Percentiles rank a stretch among this genome's conserved stretches.
These are phyloP conservation scores for Smutsia temminckii DNA, from an alignment of 2,797 vertebrate species.

Conservation along the genomic window DNA sequence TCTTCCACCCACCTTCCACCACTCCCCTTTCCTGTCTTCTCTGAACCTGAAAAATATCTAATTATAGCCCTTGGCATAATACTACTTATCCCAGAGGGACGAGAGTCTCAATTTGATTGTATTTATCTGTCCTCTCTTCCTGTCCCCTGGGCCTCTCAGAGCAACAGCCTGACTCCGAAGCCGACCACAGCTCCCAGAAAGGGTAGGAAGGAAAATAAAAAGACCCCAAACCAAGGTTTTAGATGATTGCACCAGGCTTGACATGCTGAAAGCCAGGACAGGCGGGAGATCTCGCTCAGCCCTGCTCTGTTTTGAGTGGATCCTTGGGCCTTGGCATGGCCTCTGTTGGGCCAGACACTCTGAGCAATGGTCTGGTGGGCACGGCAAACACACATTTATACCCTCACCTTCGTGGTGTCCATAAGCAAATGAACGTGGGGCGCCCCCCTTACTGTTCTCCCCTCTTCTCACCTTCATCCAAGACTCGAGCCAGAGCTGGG, in stretches of 20 bases:
- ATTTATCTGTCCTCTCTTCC: background rate
- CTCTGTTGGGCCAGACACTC: background rate
- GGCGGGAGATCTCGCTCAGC: background rate
- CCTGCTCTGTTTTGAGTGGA: too few species aligned
- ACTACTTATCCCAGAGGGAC: rapidly evolving
- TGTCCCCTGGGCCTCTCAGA: background rate
- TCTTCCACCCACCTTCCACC: background rate
- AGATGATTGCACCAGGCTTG: background rate
- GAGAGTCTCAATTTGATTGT: background rate
- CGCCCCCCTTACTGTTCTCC: background rate
- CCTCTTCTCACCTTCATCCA: background rate
- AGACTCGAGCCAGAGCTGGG: background rate
- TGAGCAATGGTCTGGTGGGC: too few species aligned
- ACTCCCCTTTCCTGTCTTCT: background rate
- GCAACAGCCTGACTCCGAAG: background rate
- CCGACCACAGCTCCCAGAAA: background rate
- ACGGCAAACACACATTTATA: background rate
- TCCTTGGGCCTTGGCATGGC: too few species aligned
- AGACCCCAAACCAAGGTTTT: background rate
- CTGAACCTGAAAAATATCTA: background rate
- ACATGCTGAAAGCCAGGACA: background rate
- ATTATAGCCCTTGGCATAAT: background rate
- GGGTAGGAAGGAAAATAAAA: background rate
- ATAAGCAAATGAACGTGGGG: background rate
- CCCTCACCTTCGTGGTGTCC: background rate